These are phyloP conservation scores for Rhinella marina DNA, from an alignment of 2,797 vertebrate genomes.

Conservation along the genomic window DNA sequence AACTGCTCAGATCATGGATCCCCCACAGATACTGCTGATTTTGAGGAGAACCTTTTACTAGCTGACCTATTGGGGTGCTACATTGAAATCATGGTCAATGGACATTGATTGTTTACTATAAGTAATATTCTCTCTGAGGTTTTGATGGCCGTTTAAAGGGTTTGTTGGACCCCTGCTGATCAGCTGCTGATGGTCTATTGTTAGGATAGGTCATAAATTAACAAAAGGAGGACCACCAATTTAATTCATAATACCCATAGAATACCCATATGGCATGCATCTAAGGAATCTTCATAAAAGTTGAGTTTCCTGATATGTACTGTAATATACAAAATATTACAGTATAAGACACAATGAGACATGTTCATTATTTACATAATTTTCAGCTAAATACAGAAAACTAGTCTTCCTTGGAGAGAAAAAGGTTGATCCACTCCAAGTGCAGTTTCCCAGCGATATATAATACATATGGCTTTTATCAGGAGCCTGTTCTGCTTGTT, in stretches of 20 bases:
- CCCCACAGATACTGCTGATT: not conserved
- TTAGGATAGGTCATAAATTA: too few relatives aligned
- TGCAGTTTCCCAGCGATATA: not conserved
- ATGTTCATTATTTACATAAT: not conserved
- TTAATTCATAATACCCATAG: not conserved
- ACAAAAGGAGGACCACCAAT: too few relatives aligned
- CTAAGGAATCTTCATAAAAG: not conserved
- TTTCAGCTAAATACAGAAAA: not conserved
- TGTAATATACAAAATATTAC: not conserved
- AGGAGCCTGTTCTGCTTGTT: not conserved
- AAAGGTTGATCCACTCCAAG: not conserved
- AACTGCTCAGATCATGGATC: not conserved
- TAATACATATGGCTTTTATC: conserved; percentile 45
- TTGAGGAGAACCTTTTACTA: not conserved
- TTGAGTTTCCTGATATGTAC: not conserved
- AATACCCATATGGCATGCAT: not conserved
- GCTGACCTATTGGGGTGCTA: not conserved
- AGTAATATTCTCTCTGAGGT: not conserved
- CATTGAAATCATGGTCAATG: not conserved
- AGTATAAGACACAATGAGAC: not conserved
- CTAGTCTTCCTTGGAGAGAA: not conserved
- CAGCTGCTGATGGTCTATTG: too few relatives aligned
- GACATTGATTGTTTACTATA: not conserved
- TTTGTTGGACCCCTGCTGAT: too few relatives aligned
- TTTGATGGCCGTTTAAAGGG: not conserved